Conservation (phyloP, 2,888 invertebrate species). For the Chrysina gloriosa region DNA sequence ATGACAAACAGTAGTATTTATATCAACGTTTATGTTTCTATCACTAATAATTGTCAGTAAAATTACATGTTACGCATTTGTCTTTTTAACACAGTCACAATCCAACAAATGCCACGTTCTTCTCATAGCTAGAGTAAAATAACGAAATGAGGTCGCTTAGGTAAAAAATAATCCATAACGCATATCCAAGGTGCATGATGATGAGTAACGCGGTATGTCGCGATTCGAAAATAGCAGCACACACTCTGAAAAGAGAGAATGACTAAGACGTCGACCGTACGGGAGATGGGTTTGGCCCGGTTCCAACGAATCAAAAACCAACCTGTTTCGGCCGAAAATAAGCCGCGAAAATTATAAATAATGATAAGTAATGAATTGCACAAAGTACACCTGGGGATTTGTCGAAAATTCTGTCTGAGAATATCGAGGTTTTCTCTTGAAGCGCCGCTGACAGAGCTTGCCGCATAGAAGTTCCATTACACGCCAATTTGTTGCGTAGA, state of each 20-base stretch:
- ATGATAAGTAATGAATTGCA: slow-evolving; percentile 44
- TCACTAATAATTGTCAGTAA: too few relatives aligned
- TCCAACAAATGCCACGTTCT: too few relatives aligned
- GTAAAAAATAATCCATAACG: slow-evolving; percentile 39
- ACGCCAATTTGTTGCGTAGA: slow-evolving; percentile 34
- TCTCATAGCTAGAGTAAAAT: slow-evolving; percentile 1
- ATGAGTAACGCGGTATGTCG: slow-evolving; percentile 37
- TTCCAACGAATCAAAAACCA: slow-evolving; percentile 40
- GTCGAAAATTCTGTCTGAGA: slow-evolving; percentile 20
- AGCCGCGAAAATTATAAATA: slow-evolving; percentile 42
- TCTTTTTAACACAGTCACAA: too few relatives aligned
- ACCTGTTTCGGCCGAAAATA: slow-evolving; percentile 40
- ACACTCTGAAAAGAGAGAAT: slow-evolving; percentile 24
- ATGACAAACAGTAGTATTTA: too few relatives aligned
- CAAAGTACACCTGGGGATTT: slow-evolving; percentile 40
- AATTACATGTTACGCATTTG: too few relatives aligned
- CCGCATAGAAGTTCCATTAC: slow-evolving; percentile 13
- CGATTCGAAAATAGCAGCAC: slow-evolving; percentile 26
- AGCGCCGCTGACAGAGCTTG: slow-evolving; percentile 1
- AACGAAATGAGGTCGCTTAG: slow-evolving; percentile 30
- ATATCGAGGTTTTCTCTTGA: background rate
- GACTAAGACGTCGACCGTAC: slow-evolving; percentile 36
- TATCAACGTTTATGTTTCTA: too few relatives aligned
- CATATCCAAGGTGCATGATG: slow-evolving; percentile 39
- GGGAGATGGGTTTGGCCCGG: slow-evolving; percentile 27